Percentiles rank a stretch among this genome's conserved stretches.
phyloP scores from a whole-genome alignment of 2,113 vertebrate genomes.

The Cynoglossus semilaevis region DNA sequence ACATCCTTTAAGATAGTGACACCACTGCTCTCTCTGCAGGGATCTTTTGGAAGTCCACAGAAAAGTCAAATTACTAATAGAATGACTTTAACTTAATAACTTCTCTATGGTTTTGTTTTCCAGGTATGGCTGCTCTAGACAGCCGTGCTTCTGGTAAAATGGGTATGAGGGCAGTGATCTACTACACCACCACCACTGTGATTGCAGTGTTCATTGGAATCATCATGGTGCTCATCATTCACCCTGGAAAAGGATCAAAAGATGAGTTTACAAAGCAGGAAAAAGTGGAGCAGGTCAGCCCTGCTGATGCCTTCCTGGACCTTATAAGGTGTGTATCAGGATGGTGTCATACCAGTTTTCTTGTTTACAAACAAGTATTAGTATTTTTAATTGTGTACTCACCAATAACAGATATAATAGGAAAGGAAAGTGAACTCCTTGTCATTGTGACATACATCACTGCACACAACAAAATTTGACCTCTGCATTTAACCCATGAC shows the following conservation, averaged over 20 bases:
- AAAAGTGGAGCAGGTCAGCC: slow-evolving; percentile 86
- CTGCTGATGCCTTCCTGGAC: slow-evolving; percentile 95
- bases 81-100: no score
- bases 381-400: no score
- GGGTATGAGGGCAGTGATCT: slow-evolving; percentile 91
- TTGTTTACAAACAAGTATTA: no score
- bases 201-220: slow-evolving; percentile 96
- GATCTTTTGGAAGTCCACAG: slow-evolving; percentile 1
- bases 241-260: slow-evolving; percentile 91
- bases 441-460: no score
- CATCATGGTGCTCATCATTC: slow-evolving; percentile 93
- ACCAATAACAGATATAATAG: no score
- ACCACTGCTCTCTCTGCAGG: slow-evolving; percentile 27
- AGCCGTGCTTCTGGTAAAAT: slow-evolving; percentile 94
- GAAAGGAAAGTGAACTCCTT: no score
- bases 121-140: slow-evolving; percentile 94
- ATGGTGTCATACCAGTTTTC: not conserved
- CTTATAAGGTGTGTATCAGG: slow-evolving; percentile 86
- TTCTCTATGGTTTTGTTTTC: not conserved
- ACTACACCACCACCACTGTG: slow-evolving; percentile 94
- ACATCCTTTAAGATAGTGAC: not conserved
- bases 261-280: slow-evolving; percentile 87
- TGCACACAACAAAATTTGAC: no score
- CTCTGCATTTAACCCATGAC: no score
- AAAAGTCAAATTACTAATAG: not conserved